Base-by-base conservation (phyloP, 2,113 vertebrate genomes). In the Trichechus manatus region DNA sequence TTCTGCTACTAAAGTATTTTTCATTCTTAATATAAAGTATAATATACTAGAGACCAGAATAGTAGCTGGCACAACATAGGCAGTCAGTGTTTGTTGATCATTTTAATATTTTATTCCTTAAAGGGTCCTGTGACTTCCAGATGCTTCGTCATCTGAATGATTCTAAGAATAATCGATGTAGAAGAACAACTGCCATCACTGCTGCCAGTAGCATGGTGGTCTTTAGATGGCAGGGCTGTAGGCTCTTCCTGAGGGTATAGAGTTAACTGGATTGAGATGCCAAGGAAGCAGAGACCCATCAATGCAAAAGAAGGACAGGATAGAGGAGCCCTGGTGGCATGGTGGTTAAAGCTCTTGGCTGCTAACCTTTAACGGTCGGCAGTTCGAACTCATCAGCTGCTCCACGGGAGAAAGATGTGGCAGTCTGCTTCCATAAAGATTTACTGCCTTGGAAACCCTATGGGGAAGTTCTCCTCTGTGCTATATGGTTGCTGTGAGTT, bases 21-120 rank as follows among this genome's bases (percentile, higher is more conserved):
- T 56, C 17, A 29, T 91, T 88, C 50, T 63, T 53, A 83, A 81
- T 74, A 68, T 93, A 56, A 81, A 95, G 90, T 61, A 20, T 64
- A 95, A 92, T 61, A 20, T 64, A 39, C 39, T 68, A 17, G n/a
- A 68, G 64, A 61, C 78, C 50, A 93, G 82, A 91, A 68, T 11
- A 53, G 66, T 50, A 72, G 20, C 83, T 36, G 89, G 42, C 72
- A 42, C 63, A 27, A 88, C 72, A 56, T 56, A 87, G 44, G 44
- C 22, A 22, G 19, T 31, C 7, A 47, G 39, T 64, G 59, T 31
- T 72, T 87, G 87, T 79, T 75, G n/a, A 64, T 17, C 15, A 1
- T 80, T 19, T 31, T 68, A 61, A 53, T 66, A 31, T 31, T 82
- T 56, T 94, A 1, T 79, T 44, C 47, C 78, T 93, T 36, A n/a